Base-by-base conservation (phyloP, 2,888 invertebrate genomes). In the Caenorhabditis parvicauda region DNA sequence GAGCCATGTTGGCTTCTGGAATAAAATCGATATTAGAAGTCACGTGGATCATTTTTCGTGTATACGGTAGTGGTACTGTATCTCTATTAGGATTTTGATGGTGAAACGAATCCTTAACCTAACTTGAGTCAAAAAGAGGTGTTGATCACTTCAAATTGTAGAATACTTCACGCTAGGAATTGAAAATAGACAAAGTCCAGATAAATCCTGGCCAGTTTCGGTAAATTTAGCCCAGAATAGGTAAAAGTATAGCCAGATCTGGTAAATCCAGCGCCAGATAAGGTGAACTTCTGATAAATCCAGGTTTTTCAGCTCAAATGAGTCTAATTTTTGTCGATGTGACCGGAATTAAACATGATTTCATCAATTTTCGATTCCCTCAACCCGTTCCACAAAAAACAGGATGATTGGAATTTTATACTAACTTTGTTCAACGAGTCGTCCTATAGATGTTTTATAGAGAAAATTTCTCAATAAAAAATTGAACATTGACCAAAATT, bases 1-100 rank as follows among this genome's bases (percentile, higher is more conserved):
- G 14, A 80, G 51, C 76, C 76, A 77, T 0, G 67, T 74, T 7
- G 79, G 77, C 50, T 72, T 72, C 66, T 70, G 42, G 1, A 59
- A 55, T 39, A 22, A 19, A 27, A 9, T 2, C 5, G 22, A 21
- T 32, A 21, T 32, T 32, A 19, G 35, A 9, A 29, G 29, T 39
- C 22, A 29, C n/a, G 12, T 17, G 17, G n/a, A 21, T 47, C 6
- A 7, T 17, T n/a, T 42, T 42, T 5, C n/a, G 29, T 19, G n/a
- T 12, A 27, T 42, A 22, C n/a, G 19, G 19, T 17, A 37, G 19
- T 17, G 19, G 19, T 21, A 21, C 19, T 24, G 24, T 5, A 12
- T 44, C n/a, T 28, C 25, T 32, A 28, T 45, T 4, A 24, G 17
- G 14, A 14, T 37, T 37, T 47, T 29, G 9, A n/a, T 14, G 2